Evolutionary conservation across 2,797 vertebrate genomes (phyloP).

Genomic region (Spinus olivaceus): DNA sequence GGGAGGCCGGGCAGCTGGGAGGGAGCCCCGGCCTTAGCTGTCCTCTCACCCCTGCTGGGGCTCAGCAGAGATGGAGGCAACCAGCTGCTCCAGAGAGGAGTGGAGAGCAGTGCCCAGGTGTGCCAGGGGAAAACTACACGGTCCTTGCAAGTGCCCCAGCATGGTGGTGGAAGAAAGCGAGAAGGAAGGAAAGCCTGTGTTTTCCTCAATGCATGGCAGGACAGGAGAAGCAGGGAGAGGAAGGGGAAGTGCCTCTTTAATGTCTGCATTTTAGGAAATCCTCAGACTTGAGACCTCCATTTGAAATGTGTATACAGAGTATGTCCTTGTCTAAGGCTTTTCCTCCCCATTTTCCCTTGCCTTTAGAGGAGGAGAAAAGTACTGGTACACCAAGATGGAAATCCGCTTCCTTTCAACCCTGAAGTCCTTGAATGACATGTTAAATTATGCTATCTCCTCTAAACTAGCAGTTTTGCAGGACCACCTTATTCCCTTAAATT

Average conservation of each 20-base stretch:
- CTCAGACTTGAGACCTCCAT: not conserved
- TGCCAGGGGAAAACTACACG: rapidly evolving
- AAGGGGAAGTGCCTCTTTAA: not conserved
- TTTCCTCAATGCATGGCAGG: not conserved
- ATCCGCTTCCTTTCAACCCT: not conserved
- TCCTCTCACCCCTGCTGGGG: not conserved
- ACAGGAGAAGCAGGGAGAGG: not conserved
- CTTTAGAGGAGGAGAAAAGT: not conserved
- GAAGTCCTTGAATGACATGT: not conserved
- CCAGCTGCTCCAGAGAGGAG: not conserved
- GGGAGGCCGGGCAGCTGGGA: not conserved
- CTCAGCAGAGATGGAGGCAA: not conserved
- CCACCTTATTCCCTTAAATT: not conserved
- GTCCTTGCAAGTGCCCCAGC: not conserved
- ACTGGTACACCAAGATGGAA: not conserved
- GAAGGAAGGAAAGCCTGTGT: not conserved
- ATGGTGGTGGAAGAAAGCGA: rapidly evolving
- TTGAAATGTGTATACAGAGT: not conserved
- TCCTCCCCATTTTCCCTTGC: not conserved
- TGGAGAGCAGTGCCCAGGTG: not conserved
- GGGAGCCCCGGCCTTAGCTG: not conserved
- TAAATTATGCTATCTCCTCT: not conserved
- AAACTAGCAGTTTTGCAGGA: not conserved
- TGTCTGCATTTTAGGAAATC: not conserved
- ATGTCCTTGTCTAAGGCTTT: not conserved